A percentile compares a stretch with the other conserved stretches of the same genome.
Conservation (phyloP, 1,140 invertebrate genomes). For the Drosophila orena region DNA sequence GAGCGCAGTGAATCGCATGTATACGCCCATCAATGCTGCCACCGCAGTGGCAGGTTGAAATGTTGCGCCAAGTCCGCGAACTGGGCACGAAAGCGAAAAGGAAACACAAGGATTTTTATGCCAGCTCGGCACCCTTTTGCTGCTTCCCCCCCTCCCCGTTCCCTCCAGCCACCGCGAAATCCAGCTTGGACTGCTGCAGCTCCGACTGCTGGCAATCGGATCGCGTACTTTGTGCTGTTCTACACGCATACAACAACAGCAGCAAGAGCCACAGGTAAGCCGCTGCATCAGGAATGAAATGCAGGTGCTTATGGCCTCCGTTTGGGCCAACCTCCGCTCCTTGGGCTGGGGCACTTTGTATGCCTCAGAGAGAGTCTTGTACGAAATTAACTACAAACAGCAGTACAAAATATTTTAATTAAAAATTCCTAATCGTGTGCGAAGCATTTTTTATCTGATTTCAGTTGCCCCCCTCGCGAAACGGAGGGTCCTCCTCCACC, state of each 20-base stretch:
- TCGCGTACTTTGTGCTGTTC: slow-evolving; percentile 82
- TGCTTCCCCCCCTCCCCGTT: background rate
- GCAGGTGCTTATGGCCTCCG: slow-evolving; percentile 71
- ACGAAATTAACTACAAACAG: slow-evolving; percentile 83
- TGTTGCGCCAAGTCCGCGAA: slow-evolving; percentile 66
- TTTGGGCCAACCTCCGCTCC: slow-evolving; percentile 16
- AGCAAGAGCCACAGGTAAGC: slow-evolving; percentile 9
- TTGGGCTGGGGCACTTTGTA: slow-evolving; percentile 52
- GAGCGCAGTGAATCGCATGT: slow-evolving; percentile 78
- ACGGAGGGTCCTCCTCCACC: slow-evolving; percentile 10
- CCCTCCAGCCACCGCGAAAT: background rate
- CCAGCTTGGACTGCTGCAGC: slow-evolving; percentile 17
- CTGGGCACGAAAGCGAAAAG: slow-evolving; percentile 78
- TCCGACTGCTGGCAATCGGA: slow-evolving; percentile 73
- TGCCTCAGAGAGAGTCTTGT: slow-evolving; percentile 72
- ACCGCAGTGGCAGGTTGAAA: slow-evolving; percentile 82
- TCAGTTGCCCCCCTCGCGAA: slow-evolving; percentile 32
- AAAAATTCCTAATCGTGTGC: slow-evolving; percentile 85
- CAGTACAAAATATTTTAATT: slow-evolving; percentile 85
- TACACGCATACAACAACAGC: slow-evolving; percentile 79
- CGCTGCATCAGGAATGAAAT: slow-evolving; percentile 44
- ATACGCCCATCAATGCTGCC: slow-evolving; percentile 83
- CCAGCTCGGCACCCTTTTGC: slow-evolving; percentile 68
- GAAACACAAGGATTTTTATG: slow-evolving; percentile 60
- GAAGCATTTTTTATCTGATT: slow-evolving; percentile 85